These are phyloP conservation scores for Campylomormyrus tamandua DNA, from an alignment of 2,113 vertebrate genomes.

Conservation along the genomic window DNA sequence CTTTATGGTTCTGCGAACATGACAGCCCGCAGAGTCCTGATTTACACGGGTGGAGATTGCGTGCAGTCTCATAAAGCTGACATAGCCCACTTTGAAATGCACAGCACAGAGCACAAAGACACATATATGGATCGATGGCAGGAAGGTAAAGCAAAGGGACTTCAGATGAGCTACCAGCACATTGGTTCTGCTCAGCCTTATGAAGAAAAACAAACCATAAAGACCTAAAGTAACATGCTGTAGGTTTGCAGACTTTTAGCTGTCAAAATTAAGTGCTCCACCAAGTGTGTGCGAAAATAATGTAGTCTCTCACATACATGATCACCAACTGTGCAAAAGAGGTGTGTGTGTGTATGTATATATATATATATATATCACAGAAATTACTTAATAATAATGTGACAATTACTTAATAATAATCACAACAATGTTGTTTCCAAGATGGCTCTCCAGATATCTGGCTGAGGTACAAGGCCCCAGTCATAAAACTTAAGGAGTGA, in stretches of 20 bases:
- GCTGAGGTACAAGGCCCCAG: background rate
- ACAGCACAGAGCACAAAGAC: background rate
- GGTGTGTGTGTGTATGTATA: too few species aligned
- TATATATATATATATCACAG: background rate
- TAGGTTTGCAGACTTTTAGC: background rate
- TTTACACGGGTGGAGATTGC: background rate
- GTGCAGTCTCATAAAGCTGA: background rate
- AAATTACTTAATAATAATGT: background rate
- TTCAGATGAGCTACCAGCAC: background rate
- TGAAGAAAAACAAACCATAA: background rate
- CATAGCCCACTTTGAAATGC: background rate
- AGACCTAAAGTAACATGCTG: background rate
- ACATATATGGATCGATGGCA: background rate
- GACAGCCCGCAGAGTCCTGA: slow-evolving; percentile 32
- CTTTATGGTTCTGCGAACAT: slow-evolving; percentile 39
- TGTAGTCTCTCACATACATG: background rate
- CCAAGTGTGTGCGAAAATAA: background rate
- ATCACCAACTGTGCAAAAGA: background rate
- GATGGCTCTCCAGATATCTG: background rate
- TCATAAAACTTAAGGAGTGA: background rate
- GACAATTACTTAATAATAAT: background rate
- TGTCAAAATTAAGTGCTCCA: background rate
- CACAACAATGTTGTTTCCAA: background rate
- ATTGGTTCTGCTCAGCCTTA: background rate
- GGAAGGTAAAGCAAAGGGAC: background rate